Base-by-base conservation (phyloP, 2,888 invertebrate genomes). In the Epirrhoe tristata region DNA sequence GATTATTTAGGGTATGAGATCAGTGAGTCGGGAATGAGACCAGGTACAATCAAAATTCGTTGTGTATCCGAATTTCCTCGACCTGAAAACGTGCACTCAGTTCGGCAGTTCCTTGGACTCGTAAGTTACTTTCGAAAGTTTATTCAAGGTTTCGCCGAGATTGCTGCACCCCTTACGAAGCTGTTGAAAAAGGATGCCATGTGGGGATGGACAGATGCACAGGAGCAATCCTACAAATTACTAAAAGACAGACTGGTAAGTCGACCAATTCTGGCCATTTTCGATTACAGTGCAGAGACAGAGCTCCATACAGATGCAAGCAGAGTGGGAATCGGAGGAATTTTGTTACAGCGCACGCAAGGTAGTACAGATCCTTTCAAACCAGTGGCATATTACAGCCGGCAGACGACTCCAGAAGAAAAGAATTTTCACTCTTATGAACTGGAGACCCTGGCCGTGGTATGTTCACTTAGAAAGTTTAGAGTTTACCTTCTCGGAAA, bases 301-400 rank as follows among this genome's bases (percentile, higher is more conserved):
- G 58, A 58, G 12, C 34, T 58, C 1, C 58, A 58, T 17, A 50
- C 58, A 6, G 58, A 58, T 8, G 58, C 58, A 0, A 50, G 58
- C 17, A 50, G 8, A 6, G 5, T 58, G 6, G 58, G 58, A 8
- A 10, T 58, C 0, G 58, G 50, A 0, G 58, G 58, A 5, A 58
- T 58, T 6, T 12, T 58, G 17, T 5, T 58, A 6, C 58, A 58
- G 16, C 48, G 55, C n/a, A 1, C 36, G 1, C 14, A 4, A 12
- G 39, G 34, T 14, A 58, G 14, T 50, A 46, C 31, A 4, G 39
- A 16, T 2, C 16, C 51, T 10, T 16, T 58, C 12, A 34, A 24
- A 3, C 55, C 55, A 0, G 55, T 56, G 0, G 55, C 50, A 1
- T 58, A 50, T 5, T 58, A 34, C 12, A 58, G 58, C 16, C 7